Base-by-base conservation (phyloP, 2,888 invertebrate genomes). In the Orthonevra nobilis region DNA sequence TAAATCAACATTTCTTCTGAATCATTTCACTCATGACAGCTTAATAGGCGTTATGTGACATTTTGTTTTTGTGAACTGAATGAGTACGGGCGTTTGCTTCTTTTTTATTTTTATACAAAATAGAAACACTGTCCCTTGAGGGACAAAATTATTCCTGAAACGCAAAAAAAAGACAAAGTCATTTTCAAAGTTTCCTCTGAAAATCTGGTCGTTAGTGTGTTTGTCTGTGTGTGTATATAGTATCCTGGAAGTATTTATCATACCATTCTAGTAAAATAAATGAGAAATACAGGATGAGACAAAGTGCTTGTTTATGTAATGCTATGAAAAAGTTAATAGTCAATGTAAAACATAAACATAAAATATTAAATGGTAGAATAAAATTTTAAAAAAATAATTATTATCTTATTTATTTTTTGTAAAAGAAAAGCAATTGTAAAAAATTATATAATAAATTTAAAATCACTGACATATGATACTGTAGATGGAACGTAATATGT, bases 1-100 rank as follows among this genome's bases (percentile, higher is more conserved):
- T 79, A 79, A 79, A 79, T 79, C 79, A 79, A 73, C 79, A 61
- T 73, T 79, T 73, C 42, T 60, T 79, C 66, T 61, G 79, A 73
- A 61, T 79, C 79, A 73, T 79, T 79, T 79, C 70, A 77, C 60
- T 44, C 66, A 32, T 79, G 79, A 68, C 79, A 79, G 61, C 56
- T 50, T 72, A 68, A 61, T 79, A 73, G 73, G 73, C 66, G 72
- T 61, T 79, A 72, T 79, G 61, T 73, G 79, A 66, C 73, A 56
- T 56, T 79, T 73, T 48, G 38, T 60, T 66, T 69, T 63, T 56
- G 36, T 60, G 52, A 54, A 60, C 10, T 38, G 12, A n/a, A 2
- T 36, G 44, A 40, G 54, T 54, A 68, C 40, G 48, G 40, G 46
- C 44, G 38, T 32, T 56, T 10, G 17, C 14, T 48, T 20, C 36